These are phyloP conservation scores for Hypomecis punctinalis DNA, from an alignment of 2,888 invertebrate genomes.

Conservation along the genomic window DNA sequence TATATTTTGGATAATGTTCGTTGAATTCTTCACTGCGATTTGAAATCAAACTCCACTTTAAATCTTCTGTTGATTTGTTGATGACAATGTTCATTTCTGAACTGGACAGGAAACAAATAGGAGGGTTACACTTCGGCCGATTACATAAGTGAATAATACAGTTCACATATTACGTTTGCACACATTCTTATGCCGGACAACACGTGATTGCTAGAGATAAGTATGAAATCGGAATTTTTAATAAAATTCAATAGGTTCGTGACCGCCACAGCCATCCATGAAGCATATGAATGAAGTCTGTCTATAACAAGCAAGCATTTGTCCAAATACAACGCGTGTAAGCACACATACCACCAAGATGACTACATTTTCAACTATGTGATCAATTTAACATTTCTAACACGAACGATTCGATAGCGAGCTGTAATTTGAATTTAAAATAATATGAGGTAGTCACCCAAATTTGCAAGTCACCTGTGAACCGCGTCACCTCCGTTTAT, in stretches of 20 bases:
- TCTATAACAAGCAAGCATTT: constrained; percentile 36
- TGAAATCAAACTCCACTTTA: constrained; percentile 37
- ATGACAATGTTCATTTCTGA: constrained; percentile 44
- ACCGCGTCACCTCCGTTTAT: constrained; percentile 50
- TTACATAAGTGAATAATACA: constrained; percentile 28
- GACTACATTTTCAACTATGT: constrained; percentile 45
- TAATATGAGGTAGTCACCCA: constrained; percentile 43
- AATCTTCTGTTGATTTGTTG: constrained; percentile 36
- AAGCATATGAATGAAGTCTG: constrained; percentile 38
- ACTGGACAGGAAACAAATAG: constrained; percentile 27
- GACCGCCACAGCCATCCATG: constrained; percentile 21
- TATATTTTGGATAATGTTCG: constrained; percentile 29
- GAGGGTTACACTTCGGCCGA: constrained; percentile 7
- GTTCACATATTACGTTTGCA: constrained; percentile 11
- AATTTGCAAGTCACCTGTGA: constrained; percentile 52
- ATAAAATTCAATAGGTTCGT: constrained; percentile 15
- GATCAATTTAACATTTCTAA: constrained; percentile 52
- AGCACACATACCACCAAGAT: constrained; percentile 41
- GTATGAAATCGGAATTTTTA: constrained; percentile 16
- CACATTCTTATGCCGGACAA: constrained; percentile 32
- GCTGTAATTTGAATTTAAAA: constrained; percentile 56
- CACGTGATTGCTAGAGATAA: constrained; percentile 10
- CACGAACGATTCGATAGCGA: constrained; percentile 44
- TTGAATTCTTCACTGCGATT: constrained; percentile 44
- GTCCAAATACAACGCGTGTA: constrained; percentile 34